Base-by-base conservation (phyloP, 2,888 invertebrate genomes). In the Romanomermis culicivorax region DNA sequence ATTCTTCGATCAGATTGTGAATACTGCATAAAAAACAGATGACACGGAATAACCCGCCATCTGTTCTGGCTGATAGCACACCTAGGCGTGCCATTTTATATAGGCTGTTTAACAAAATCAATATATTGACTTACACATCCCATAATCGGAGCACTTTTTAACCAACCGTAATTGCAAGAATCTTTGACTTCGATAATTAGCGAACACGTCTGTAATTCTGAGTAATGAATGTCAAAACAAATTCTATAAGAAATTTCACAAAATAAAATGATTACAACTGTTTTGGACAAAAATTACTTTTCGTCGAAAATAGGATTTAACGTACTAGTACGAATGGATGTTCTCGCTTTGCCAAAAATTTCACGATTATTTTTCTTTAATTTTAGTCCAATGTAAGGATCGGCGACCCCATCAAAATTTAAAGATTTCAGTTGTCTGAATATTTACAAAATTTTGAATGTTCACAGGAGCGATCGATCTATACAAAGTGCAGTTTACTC, bases 161-260 rank as follows among this genome's bases (percentile, higher is more conserved):
- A 61, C 20, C 64, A 55, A 26, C 65, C 65, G 57, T 67, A 64
- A 55, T 63, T 64, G 26, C 61, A 61, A 51, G 60, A 61, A 51
- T 67, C 67, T 56, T 68, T 68, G 11, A 68, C 63, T 29, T 57
- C 29, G 14, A 56, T 2, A 29, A 54, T 11, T 27, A 56, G 26
- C 11, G 23, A 25, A 43, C 48, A 29, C 2, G 14, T n/a, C 23
- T 20, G 14, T 36, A 56, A 2, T 2, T 29, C 50, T 36, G 36
- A 1, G 24, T 42, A 54, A 2, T 26, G 53, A 2, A 55, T 25
- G 20, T 45, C 47, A 29, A 52, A 55, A 14, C 29, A 29, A n/a
- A 55, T 47, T 29, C 55, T 55, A 43, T 2, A 55, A 29, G 4
- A n/a, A 11, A 36, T 11, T 36, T 7, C 17, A 17, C 36, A 36